A percentile compares a stretch with the other conserved stretches of the same genome.
These are phyloP conservation scores for Encarsia formosa DNA, from an alignment of 2,888 invertebrate species.

Conservation along the genomic window DNA sequence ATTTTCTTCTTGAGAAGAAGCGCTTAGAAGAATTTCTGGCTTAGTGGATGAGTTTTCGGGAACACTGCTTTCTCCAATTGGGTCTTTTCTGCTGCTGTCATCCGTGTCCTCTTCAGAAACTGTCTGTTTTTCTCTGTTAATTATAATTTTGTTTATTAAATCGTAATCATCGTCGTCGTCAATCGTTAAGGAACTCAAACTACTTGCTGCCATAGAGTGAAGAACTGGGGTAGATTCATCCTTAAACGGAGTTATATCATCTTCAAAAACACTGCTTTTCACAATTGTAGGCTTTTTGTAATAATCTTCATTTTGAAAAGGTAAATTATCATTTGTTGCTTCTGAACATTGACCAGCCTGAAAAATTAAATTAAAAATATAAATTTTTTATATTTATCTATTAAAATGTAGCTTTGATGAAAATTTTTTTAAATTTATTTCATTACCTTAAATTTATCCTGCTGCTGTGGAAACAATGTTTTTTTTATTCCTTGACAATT, in stretches of 20 bases:
- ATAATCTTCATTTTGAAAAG: conserved; percentile 2
- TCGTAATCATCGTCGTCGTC: conserved; percentile 60
- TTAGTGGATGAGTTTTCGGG: background rate
- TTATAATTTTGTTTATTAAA: conserved; percentile 16
- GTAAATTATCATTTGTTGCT: conserved; percentile 3
- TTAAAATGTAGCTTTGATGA: background rate
- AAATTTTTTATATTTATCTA: background rate
- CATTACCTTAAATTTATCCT: background rate
- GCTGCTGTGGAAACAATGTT: background rate
- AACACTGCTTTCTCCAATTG: conserved; percentile 5
- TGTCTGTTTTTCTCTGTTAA: conserved; percentile 13
- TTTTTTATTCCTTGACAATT: conserved; percentile 16
- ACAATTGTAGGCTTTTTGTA: conserved; percentile 3
- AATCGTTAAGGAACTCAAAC: conserved; percentile 81
- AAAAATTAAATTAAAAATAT: background rate
- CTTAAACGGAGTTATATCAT: conserved; percentile 71
- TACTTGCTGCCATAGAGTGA: conserved; percentile 68
- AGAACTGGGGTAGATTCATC: conserved; percentile 86
- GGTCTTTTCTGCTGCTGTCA: conserved; percentile 8
- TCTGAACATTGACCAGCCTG: background rate
- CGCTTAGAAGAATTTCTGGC: background rate
- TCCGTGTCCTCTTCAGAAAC: conserved; percentile 1
- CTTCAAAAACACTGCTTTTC: conserved; percentile 67
- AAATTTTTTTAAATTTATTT: background rate
- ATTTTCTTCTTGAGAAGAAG: conserved; percentile 6